These are phyloP conservation scores for Pholis gunnellus DNA, from an alignment of 2,113 vertebrate genomes.

Conservation along the genomic window DNA sequence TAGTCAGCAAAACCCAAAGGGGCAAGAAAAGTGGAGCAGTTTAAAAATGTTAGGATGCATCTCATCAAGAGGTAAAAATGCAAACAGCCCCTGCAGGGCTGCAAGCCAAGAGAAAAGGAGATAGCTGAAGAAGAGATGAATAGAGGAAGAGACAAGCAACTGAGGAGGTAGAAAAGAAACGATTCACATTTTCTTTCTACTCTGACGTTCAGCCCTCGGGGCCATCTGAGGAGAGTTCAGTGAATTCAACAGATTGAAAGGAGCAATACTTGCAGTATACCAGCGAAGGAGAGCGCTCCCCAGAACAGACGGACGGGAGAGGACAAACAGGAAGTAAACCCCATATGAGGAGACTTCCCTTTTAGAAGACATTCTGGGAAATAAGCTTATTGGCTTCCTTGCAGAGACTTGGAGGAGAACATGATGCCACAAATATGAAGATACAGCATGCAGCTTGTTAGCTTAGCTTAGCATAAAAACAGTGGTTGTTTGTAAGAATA, in stretches of 20 bases:
- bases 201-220: background rate
- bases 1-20: constrained; percentile 45
- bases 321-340: background rate
- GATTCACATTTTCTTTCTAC: background rate
- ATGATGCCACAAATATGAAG: background rate
- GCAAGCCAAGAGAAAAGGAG: constrained; percentile 16
- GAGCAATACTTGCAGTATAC: background rate
- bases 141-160: background rate
- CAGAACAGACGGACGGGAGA: background rate
- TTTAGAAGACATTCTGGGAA: background rate
- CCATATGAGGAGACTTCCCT: background rate
- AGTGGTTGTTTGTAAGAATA: background rate
- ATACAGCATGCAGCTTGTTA: background rate
- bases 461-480: background rate
- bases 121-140: constrained; percentile 12
- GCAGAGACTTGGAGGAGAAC: background rate
- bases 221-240: constrained; percentile 19
- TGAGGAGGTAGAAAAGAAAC: constrained; percentile 4
- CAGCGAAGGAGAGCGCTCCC: background rate
- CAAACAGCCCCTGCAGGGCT: constrained; percentile 43
- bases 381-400: background rate
- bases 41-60: constrained; percentile 24
- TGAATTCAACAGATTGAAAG: constrained; percentile 45
- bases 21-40: constrained; percentile 7
- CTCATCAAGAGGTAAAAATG: constrained; percentile 48